Evolutionary conservation across 2,113 vertebrate genomes (phyloP).

Genomic region (Elaphurus davidianus): DNA sequence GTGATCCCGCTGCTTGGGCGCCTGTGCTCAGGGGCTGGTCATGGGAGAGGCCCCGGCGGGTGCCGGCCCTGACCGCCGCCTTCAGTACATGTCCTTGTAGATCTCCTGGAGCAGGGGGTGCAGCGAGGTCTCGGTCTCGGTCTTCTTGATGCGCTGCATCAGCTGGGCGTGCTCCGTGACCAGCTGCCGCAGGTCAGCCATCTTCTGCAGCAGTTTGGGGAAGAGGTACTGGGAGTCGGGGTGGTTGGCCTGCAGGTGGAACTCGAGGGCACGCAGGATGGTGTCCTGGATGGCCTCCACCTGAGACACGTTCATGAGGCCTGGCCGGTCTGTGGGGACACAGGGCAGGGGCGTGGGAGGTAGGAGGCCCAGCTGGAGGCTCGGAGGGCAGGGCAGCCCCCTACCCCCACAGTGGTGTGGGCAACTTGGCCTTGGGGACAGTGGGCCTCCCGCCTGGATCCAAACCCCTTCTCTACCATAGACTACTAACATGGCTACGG

Average conservation of each 20-base stretch:
- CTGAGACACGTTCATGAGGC: slow-evolving; percentile 95
- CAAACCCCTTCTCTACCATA: background rate
- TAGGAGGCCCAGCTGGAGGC: background rate
- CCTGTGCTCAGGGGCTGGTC: background rate
- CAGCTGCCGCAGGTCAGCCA: slow-evolving; percentile 98
- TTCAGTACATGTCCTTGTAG: slow-evolving; percentile 99
- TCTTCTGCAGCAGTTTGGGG: slow-evolving; percentile 99
- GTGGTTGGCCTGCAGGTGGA: slow-evolving; percentile 95
- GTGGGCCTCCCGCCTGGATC: background rate
- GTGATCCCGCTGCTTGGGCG: background rate
- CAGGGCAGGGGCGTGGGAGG: background rate
- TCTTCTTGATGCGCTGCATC: slow-evolving; percentile 99
- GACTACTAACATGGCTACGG: background rate
- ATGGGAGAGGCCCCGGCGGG: background rate
- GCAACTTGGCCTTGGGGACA: background rate
- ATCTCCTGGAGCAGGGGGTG: slow-evolving; percentile 99
- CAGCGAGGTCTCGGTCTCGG: slow-evolving; percentile 94
- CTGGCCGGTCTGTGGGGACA: slow-evolving; percentile 91
- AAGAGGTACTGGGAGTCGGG: slow-evolving; percentile 96
- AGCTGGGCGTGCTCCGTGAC: slow-evolving; percentile 97
- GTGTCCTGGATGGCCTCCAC: slow-evolving; percentile 98
- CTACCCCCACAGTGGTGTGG: background rate
- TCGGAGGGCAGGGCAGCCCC: background rate
- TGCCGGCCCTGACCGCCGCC: background rate
- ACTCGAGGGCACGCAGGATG: slow-evolving; percentile 94